Conservation (phyloP, 2,888 invertebrate genomes). For the Oligia strigilis region DNA sequence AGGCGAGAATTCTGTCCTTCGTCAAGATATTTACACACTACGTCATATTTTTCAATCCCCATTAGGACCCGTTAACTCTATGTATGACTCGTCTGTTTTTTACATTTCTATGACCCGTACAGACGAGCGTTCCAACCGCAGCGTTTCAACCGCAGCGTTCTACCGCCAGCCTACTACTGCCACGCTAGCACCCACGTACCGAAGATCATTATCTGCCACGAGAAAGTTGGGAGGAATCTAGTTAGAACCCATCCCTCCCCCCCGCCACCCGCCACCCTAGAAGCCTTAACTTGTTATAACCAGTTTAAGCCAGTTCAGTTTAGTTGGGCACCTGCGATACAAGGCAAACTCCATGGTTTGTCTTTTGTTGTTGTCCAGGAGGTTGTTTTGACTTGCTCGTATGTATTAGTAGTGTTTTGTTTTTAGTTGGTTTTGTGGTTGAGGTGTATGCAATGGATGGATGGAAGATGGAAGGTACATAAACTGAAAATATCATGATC, state of each 20-base stretch:
- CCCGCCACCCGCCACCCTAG: slow-evolving; percentile 68
- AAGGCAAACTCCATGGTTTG: slow-evolving; percentile 81
- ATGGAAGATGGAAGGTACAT: not conserved
- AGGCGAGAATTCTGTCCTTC: not conserved
- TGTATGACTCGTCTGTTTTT: not conserved
- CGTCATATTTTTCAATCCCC: not conserved
- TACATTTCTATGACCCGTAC: not conserved
- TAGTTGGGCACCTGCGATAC: slow-evolving; percentile 88
- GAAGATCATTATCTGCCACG: slow-evolving; percentile 89
- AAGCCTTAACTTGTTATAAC: slow-evolving; percentile 88
- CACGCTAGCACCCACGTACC: slow-evolving; percentile 83
- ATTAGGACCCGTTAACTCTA: not conserved
- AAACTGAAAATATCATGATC: too few relatives aligned
- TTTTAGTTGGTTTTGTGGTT: slow-evolving; percentile 8
- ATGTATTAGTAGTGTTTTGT: slow-evolving; percentile 21
- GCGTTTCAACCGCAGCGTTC: slow-evolving; percentile 71
- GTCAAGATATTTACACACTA: not conserved
- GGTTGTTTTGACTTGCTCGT: slow-evolving; percentile 47
- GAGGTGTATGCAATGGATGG: not conserved
- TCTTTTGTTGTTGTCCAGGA: slow-evolving; percentile 72
- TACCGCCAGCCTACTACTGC: slow-evolving; percentile 61
- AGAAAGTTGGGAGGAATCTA: slow-evolving; percentile 89
- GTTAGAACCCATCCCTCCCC: slow-evolving; percentile 79
- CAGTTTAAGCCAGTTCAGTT: slow-evolving; percentile 87
- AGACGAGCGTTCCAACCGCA: slow-evolving; percentile 64